Base-by-base conservation (phyloP, 2,797 vertebrate genomes). In the Sebastiscus albofasciatus region DNA sequence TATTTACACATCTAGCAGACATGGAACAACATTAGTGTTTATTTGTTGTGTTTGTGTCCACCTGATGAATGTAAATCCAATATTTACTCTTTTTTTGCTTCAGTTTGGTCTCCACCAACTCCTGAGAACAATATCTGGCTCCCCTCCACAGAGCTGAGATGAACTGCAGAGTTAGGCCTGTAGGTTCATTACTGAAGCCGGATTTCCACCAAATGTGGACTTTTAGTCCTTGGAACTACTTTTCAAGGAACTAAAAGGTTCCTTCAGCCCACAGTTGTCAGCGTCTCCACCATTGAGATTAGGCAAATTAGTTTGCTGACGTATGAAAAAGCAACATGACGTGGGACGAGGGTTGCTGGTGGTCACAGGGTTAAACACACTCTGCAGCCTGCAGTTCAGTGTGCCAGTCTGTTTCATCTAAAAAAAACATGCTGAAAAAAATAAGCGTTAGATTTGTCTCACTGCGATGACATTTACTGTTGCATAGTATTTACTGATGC, bases 261-360 rank as follows among this genome's bases (percentile, higher is more conserved):
- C 39, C 39, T 42, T 42, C 39, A 16, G 39, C 39, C 14, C 39
- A 16, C 39, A 16, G 6, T 42, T 42, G 39, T 42, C 2, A 16
- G 39, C 39, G 14, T 42, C 16, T 42, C 39, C 39, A 16, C 0
- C 0, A 14, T 42, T 14, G 14, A 42, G 39, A 42, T 42, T 0
- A 16, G 14, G 39, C 14, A 42, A 42, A 42, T 42, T 42, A 42
- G 14, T 42, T 42, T 42, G 39, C 39, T 0, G 39, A 42, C 14
- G 1, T 42, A 7, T 16, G 14, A 42, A 42, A 42, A 0, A 42
- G 39, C 39, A 42, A 42, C 39, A 42, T 42, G 39, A 42, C 0
- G 1, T 42, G 39, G 39, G 39, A 42, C 39, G 0, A 16, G 39
- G 39, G 0, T 42, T 42, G 39, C 14, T 42, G 14, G 14, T 42